Percentiles rank a stretch among this genome's conserved stretches.
These are phyloP conservation scores for Corythaixoides concolor DNA, from an alignment of 2,113 vertebrate species.

Conservation along the genomic window DNA sequence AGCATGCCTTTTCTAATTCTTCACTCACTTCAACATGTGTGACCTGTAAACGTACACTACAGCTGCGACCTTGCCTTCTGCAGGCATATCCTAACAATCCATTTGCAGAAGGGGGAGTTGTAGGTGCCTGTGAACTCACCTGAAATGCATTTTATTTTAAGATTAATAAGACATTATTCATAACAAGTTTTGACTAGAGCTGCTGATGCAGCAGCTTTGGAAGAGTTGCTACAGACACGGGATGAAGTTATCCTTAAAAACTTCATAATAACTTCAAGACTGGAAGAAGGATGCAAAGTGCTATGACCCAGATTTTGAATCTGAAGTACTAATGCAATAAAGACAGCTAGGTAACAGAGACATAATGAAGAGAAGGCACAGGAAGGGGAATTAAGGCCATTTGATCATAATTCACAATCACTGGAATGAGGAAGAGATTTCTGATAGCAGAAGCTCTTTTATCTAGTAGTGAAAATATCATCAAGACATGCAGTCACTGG, in stretches of 20 bases:
- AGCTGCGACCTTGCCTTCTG: not conserved
- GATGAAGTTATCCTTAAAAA: not conserved
- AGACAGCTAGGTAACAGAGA: not conserved
- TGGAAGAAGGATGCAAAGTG: not conserved
- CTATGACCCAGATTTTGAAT: slow-evolving; percentile 1
- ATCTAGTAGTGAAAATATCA: not conserved
- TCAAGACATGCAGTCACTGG: not conserved
- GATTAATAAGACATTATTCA: not conserved
- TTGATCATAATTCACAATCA: not conserved
- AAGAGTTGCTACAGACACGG: not conserved
- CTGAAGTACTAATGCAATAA: not conserved
- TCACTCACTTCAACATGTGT: not conserved
- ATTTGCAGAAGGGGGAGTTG: not conserved
- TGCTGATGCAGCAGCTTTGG: not conserved
- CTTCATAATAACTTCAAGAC: not conserved
- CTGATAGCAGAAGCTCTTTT: not conserved
- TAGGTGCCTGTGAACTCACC: not conserved
- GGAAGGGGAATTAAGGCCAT: not conserved
- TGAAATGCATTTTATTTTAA: not conserved
- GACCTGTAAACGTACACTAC: not conserved
- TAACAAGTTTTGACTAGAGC: not conserved
- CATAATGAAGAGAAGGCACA: not conserved
- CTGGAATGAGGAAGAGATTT: not conserved
- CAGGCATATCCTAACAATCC: not conserved
- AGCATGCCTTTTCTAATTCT: not conserved